phyloP scores from a whole-genome alignment of 1,140 invertebrate species.

The Brachionus angularis region DNA sequence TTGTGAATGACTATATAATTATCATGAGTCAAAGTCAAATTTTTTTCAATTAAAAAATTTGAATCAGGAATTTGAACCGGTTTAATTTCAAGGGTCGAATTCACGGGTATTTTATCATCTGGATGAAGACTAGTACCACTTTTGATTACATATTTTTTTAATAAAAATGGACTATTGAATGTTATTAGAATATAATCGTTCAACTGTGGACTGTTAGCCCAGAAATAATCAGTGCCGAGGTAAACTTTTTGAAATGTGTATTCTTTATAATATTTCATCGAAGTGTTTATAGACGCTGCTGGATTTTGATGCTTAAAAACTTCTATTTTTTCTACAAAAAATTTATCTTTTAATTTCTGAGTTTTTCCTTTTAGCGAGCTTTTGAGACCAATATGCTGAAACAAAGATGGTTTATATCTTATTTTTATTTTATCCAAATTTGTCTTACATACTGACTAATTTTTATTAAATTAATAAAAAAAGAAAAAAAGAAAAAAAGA shows the following conservation, averaged over 20 bases:
- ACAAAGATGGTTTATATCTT: constrained; percentile 81
- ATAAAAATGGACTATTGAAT: constrained; percentile 52
- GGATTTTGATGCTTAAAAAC: constrained; percentile 69
- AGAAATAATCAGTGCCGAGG: constrained; percentile 81
- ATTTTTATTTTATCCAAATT: constrained; percentile 35
- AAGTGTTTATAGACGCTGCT: constrained; percentile 70
- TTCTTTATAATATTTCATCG: constrained; percentile 77
- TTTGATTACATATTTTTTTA: constrained; percentile 17
- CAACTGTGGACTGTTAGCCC: constrained; percentile 77
- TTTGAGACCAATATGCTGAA: constrained; percentile 90
- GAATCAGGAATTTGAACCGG: background rate
- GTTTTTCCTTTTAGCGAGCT: constrained; percentile 93
- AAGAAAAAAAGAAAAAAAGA: background rate
- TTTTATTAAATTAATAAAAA: constrained; percentile 74
- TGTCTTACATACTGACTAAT: constrained; percentile 56
- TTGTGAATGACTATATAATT: background rate
- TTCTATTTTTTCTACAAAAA: constrained; percentile 79
- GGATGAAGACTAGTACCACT: constrained; percentile 29
- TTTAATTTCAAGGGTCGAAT: constrained; percentile 17
- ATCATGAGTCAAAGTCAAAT: background rate
- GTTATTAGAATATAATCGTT: constrained; percentile 77
- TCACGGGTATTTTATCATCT: constrained; percentile 8
- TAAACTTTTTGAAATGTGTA: constrained; percentile 78
- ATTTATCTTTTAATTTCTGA: constrained; percentile 89
- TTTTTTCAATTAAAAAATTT: background rate